Evolutionary conservation across 2,888 invertebrate genomes (phyloP).

Genomic region (Trimorus sp.): DNA sequence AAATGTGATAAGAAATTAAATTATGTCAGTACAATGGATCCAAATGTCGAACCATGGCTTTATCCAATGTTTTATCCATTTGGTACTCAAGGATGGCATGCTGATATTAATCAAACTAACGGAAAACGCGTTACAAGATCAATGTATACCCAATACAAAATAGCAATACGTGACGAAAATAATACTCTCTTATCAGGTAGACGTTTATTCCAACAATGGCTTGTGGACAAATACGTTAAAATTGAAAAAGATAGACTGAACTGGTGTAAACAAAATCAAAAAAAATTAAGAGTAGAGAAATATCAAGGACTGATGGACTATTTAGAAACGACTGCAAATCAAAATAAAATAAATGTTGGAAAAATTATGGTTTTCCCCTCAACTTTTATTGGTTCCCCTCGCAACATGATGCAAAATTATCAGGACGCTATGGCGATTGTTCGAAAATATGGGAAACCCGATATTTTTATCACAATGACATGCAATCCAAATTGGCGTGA

Average conservation of each 20-base stretch:
- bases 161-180: too few species aligned
- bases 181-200: too few species aligned
- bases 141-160: too few species aligned
- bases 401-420: not conserved
- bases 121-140: too few species aligned
- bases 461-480: not conserved
- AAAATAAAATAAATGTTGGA: not conserved
- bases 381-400: not conserved
- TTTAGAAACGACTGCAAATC: not conserved
- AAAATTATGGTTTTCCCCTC: not conserved
- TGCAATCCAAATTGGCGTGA: constrained; percentile 1
- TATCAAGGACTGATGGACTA: not conserved
- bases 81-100: not conserved
- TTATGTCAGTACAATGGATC: constrained; percentile 59
- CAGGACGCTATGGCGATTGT: not conserved
- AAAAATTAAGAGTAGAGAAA: not conserved
- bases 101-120: too few species aligned
- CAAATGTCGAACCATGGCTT: constrained; percentile 56
- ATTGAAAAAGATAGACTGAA: too few species aligned
- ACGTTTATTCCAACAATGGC: too few species aligned
- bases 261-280: not conserved
- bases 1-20: not conserved
- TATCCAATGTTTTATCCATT: not conserved
- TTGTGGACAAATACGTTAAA: too few species aligned
- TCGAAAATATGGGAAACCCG: not conserved